Evolutionary conservation across 2,888 invertebrate genomes (phyloP), one percentile per base, ranked within the genome.

Genomic region (Temnothorax ravouxi): DNA sequence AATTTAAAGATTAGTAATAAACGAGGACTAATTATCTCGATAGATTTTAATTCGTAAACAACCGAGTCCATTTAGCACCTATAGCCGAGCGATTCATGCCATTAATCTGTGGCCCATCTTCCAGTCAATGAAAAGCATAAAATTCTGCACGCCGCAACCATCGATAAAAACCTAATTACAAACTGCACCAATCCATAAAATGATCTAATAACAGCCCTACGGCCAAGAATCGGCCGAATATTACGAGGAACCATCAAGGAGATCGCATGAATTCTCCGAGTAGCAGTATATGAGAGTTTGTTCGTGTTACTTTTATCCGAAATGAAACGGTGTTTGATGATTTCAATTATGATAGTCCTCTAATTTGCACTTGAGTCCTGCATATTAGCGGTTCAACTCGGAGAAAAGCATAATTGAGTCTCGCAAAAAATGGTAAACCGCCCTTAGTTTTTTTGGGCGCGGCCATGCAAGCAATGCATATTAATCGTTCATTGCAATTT

Each of bases 141-240:
- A 91, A 91, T 87, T 91, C 88, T 76, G 86, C 85, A 87, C 82
- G 88, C 87, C 86, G 64, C 83, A 85, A 89, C 88, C 91, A 91
- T 93, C 91, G 92, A 91, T 93, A 92, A 91, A 91, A 89, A 86
- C 90, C 91, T 92, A 93, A 94, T 94, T 93, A 91, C 92, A 92
- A 90, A 87, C 86, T 85, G 87, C 87, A 87, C 85, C 90, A 88
- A 89, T 88, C 88, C 86, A 87, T 91, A 91, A 91, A 89, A 84
- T 66, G 77, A 50, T 81, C 84, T 91, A 91, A 91, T 91, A 89
- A 91, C 88, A 90, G 90, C 77, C 64, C 81, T 66, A 56, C 44
- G 64, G 76, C 2, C 59, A 29, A 67, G 72, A 89, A 91, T 88
- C 81, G 91, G 89, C 79, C 88, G 86, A 89, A 88, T 87, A 87